phyloP scores from a whole-genome alignment of 2,888 invertebrate genomes.

The Apoderus coryli region DNA sequence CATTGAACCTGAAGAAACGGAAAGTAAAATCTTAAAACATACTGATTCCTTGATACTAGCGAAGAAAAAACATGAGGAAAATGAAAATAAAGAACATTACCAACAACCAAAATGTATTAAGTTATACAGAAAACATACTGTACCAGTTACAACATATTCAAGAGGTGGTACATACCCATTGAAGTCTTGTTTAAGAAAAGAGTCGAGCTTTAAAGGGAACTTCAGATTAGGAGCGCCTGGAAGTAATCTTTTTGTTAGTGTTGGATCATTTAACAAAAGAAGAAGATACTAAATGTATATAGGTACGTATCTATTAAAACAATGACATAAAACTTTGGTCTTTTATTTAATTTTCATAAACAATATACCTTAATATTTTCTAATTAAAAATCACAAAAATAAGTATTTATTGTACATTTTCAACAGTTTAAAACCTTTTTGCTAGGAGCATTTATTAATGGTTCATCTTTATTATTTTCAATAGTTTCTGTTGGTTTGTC shows the following conservation, averaged over 20 bases:
- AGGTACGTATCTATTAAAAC: no score
- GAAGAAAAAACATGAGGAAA: constrained; percentile 22
- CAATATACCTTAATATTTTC: no score
- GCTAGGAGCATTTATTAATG: no score
- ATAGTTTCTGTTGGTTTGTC: no score
- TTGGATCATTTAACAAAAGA: constrained; percentile 16
- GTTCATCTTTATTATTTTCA: no score
- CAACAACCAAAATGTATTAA: constrained; percentile 26
- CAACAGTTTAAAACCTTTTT: no score
- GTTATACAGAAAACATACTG: constrained; percentile 19
- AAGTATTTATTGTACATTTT: no score
- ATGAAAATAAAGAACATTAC: constrained; percentile 19
- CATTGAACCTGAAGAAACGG: constrained; percentile 8
- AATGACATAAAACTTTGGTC: no score
- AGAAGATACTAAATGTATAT: no score
- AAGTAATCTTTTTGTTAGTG: constrained; percentile 21
- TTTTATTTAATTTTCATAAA: no score
- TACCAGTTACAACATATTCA: constrained; percentile 14
- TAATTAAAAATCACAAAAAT: no score
- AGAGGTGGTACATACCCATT: constrained; percentile 24
- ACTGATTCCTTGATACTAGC: constrained; percentile 26
- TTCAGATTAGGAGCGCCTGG: constrained; percentile 21
- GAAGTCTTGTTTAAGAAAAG: constrained; percentile 21
- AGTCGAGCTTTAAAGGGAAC: constrained; percentile 16
- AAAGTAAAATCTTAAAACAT: constrained; percentile 17